Evolutionary conservation across 2,113 vertebrate genomes (phyloP).

Genomic region (Oenanthe melanoleuca): DNA sequence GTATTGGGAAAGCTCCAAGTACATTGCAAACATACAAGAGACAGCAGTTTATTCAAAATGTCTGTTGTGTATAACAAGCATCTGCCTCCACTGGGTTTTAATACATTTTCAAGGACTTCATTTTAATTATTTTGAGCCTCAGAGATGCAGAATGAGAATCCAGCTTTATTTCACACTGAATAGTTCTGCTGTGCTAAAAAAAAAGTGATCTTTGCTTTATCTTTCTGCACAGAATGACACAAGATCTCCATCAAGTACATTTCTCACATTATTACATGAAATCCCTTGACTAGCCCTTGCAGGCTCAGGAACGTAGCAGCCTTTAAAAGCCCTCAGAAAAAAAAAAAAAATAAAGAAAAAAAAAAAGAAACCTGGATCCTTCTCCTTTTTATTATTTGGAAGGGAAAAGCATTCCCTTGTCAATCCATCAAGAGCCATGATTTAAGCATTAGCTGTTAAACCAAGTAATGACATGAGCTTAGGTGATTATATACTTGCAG

Average conservation of each 20-base stretch:
- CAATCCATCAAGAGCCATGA: constrained; percentile 23
- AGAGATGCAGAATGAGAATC: not conserved
- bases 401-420: constrained; percentile 24
- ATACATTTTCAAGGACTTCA: not conserved
- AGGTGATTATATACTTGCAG: constrained; percentile 29
- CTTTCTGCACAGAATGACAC: not conserved
- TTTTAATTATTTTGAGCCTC: not conserved
- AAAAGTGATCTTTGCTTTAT: not conserved
- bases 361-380: not conserved
- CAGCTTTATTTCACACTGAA: not conserved
- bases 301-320: constrained; percentile 6
- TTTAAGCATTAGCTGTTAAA: constrained; percentile 42
- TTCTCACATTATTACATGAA: constrained; percentile 2
- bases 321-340: not conserved
- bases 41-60: not conserved
- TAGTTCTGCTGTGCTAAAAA: not conserved
- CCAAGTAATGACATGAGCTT: constrained; percentile 7
- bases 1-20: not conserved
- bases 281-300: constrained; percentile 23
- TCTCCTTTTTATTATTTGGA: not conserved
- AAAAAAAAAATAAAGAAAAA: not conserved
- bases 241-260: not conserved
- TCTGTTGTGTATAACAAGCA: not conserved
- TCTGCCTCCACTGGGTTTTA: not conserved
- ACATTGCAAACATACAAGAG: not conserved